Evolutionary conservation across 2,113 vertebrate genomes (phyloP).

Genomic region (Pedetes capensis): DNA sequence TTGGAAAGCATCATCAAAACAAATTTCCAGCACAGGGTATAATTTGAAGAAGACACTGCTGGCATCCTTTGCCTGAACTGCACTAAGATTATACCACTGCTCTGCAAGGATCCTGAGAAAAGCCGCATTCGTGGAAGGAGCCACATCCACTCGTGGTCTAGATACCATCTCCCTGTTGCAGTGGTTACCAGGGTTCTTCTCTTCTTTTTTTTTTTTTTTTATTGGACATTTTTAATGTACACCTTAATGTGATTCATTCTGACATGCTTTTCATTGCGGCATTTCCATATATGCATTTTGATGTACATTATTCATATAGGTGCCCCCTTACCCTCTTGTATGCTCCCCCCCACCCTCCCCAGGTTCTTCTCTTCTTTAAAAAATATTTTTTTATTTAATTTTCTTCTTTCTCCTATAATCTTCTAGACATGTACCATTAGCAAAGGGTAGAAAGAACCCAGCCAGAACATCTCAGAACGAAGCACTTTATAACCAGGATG

Average conservation of each 20-base stretch:
- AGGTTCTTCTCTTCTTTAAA: background rate
- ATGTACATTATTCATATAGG: too few species aligned
- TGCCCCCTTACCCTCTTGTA: too few species aligned
- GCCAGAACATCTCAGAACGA: background rate
- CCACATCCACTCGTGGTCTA: slow-evolving; percentile 8
- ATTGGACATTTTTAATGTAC: too few species aligned
- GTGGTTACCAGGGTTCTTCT: background rate
- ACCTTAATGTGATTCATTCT: too few species aligned
- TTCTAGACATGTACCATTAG: background rate
- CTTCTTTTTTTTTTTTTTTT: too few species aligned
- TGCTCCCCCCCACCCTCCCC: too few species aligned
- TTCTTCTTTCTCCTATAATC: background rate
- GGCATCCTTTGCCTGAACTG: slow-evolving; percentile 33
- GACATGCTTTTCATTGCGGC: too few species aligned
- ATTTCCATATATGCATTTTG: too few species aligned
- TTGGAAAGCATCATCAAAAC: slow-evolving; percentile 43
- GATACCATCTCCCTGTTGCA: background rate
- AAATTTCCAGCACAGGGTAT: slow-evolving; percentile 19
- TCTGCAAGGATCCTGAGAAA: slow-evolving; percentile 30
- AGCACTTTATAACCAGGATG: background rate
- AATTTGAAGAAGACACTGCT: background rate
- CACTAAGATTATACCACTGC: background rate
- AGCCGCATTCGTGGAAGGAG: background rate
- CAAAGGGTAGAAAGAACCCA: background rate
- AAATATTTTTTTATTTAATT: background rate